Evolutionary conservation across 2,113 vertebrate genomes (phyloP), one percentile per base, ranked within the genome.

Genomic region (Laticauda colubrina): DNA sequence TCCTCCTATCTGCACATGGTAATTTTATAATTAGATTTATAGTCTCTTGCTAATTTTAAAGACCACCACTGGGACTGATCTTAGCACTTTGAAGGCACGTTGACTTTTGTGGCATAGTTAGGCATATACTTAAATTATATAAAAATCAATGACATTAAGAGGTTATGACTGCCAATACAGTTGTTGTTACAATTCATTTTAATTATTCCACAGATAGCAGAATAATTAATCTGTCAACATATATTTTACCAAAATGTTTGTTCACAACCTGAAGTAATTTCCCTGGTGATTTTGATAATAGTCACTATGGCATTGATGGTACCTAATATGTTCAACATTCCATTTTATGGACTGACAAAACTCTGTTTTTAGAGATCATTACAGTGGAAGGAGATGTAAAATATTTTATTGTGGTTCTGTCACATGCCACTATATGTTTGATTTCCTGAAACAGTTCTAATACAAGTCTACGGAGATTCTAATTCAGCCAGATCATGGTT

Each of bases 181-280:
- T 90, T 93, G 51, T 56, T 95, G 23, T 89, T 93, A 94, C 61
- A 88, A 55, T 93, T 90, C 94, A 29, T 88, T 88, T 29, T 64
- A 90, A 55, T 92, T 57, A 86, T 23, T 93, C 92, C 91, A 90
- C 93, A 94, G 51, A 88, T 87, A 61, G 81, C 94, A 93, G 26
- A 94, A 95, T 90, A 88, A 92, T 94, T 94, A 92, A 94, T 93
- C 89, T 64, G 56, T 18, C 91, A 93, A 93, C 57, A 91, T 91
- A 69, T 89, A 92, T 91, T 89, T 56, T 9, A 45, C 34, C 85
- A 56, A 21, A 88, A 85, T 95, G 85, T 95, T 95, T 94, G 92
- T 92, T 95, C 91, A 57, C 90, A 95, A 92, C 95, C 21, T 94
- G 94, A 93, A 90, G 92, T 55, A 55, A 91, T 95, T 89, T 93